These are phyloP conservation scores for Calcarius lapponicus DNA, from an alignment of 2,797 vertebrate species.

Conservation along the genomic window DNA sequence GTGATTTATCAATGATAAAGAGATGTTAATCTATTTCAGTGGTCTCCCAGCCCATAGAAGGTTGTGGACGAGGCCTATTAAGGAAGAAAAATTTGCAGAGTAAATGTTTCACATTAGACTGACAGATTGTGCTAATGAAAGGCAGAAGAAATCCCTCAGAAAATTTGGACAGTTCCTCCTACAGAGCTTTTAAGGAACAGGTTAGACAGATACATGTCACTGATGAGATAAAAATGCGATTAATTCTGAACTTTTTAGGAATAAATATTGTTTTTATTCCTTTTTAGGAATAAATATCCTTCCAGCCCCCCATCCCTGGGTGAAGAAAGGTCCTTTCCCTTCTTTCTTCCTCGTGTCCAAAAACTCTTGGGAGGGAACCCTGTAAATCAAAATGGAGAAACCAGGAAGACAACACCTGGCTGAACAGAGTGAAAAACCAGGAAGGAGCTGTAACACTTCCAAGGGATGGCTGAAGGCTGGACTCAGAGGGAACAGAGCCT, in stretches of 20 bases:
- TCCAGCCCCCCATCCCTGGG: rapidly evolving
- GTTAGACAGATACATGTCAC: background rate
- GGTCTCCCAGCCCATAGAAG: background rate
- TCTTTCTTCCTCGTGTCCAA: background rate
- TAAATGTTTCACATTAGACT: background rate
- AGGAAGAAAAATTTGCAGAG: background rate
- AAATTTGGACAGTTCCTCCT: background rate
- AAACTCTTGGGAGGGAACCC: background rate
- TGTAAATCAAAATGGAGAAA: background rate
- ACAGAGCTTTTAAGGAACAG: background rate
- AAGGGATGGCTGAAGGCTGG: background rate
- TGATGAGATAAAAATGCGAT: background rate
- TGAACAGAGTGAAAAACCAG: background rate
- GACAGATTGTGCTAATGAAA: background rate
- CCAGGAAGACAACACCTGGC: background rate
- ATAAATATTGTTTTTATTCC: no score
- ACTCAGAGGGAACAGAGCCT: background rate
- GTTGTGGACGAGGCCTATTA: background rate
- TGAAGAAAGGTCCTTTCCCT: background rate
- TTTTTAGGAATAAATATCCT: background rate
- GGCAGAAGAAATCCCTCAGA: background rate
- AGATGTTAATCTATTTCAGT: background rate
- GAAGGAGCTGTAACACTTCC: background rate
- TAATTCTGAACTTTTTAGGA: background rate
- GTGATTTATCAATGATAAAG: background rate